Evolutionary conservation across 2,888 invertebrate species (phyloP).

Genomic region (Teleogryllus oceanicus): DNA sequence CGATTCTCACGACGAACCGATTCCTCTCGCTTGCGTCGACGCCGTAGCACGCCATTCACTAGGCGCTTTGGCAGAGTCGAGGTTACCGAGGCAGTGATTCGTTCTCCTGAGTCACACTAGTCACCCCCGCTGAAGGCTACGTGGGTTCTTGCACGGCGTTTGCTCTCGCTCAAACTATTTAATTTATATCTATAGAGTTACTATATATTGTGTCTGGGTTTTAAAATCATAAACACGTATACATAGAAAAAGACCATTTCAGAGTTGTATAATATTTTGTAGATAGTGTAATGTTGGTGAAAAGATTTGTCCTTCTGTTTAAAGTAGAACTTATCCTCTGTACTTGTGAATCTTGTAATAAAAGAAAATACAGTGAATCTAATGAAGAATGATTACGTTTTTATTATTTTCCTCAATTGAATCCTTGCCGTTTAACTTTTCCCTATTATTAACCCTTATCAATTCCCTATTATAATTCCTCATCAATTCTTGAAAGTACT

Average conservation of each 20-base stretch:
- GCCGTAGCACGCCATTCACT: background rate
- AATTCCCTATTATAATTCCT: no score
- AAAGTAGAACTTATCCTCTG: constrained; percentile 18
- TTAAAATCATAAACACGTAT: constrained; percentile 18
- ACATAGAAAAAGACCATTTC: background rate
- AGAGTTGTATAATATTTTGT: constrained; percentile 3
- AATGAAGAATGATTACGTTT: background rate
- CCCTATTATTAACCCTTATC: no score
- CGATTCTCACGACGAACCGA: background rate
- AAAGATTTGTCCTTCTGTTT: constrained; percentile 7
- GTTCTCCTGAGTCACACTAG: constrained; percentile 4
- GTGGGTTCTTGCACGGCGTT: background rate
- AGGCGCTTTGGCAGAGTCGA: background rate
- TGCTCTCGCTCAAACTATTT: constrained; percentile 1
- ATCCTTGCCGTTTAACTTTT: no score
- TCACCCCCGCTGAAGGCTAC: background rate
- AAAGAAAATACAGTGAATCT: background rate
- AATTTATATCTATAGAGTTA: constrained; percentile 18
- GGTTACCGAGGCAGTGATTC: constrained; percentile 2
- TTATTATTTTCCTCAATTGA: no score
- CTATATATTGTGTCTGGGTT: constrained; percentile 18
- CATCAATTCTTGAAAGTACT: no score
- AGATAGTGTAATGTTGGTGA: constrained; percentile 11
- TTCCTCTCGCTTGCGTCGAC: background rate
- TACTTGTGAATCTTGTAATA: constrained; percentile 9